Evolutionary conservation across 2,113 vertebrate species (phyloP).

Genomic region (Phalacrocorax aristotelis): DNA sequence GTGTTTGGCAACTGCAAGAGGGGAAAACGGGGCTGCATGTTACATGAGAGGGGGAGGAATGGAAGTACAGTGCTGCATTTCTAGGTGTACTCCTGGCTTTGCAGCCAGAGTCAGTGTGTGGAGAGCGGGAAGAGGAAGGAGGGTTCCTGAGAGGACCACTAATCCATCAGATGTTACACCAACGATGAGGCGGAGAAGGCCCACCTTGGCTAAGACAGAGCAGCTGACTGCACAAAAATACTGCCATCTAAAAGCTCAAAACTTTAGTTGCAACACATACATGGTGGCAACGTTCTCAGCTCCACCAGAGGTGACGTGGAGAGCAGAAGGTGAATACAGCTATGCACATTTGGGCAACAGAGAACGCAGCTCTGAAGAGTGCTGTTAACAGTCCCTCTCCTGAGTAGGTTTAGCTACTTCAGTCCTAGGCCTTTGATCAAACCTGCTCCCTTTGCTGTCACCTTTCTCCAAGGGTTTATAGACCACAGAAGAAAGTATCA

Average conservation of each 20-base stretch:
- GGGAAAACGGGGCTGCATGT: neutral
- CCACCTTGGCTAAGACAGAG: neutral
- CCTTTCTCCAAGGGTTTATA: neutral
- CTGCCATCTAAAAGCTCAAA: neutral
- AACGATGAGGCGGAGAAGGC: neutral
- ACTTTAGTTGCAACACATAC: neutral
- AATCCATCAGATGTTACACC: neutral
- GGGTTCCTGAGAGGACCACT: conserved; percentile 41
- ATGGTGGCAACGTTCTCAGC: neutral
- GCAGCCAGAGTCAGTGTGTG: neutral
- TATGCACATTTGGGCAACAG: neutral
- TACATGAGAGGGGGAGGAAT: neutral
- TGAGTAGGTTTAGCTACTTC: neutral
- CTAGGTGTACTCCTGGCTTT: neutral
- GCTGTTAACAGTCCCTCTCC: neutral
- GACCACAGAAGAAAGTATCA: neutral
- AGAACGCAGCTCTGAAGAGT: neutral
- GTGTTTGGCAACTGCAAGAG: conserved; percentile 33
- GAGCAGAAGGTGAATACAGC: neutral
- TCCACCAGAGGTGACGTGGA: neutral
- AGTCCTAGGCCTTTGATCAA: neutral
- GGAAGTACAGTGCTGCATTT: conserved; percentile 22
- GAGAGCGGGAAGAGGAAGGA: neutral
- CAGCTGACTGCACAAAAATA: neutral
- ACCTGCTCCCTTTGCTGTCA: neutral